Base-by-base conservation (phyloP, 2,113 vertebrate genomes). In the Scartelaos histophorus region DNA sequence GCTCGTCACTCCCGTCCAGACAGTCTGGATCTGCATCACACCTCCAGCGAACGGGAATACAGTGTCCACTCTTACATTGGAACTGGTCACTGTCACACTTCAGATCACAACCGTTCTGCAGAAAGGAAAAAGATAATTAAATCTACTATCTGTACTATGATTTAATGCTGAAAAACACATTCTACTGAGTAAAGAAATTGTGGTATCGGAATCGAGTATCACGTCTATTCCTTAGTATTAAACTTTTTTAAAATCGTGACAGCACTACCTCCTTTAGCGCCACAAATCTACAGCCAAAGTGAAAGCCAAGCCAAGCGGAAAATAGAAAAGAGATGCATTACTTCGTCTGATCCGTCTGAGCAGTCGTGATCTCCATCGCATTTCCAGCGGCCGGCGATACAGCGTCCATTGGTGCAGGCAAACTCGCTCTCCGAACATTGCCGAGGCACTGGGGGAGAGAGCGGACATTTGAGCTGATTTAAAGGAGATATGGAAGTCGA, bases 401-500 rank as follows among this genome's bases (percentile, higher is more conserved):
- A 99, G 65, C 98, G 97, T 1, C 98, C 98, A 0, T 97, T 99
- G 84, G 96, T 95, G 29, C 98, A 99, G 0, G 97, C 86, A 77
- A 98, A 99, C 90, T 98, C 97, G 0, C 98, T 99, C 93, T 99
- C 97, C 0, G 97, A 99, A 85, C 97, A 99, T 83, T 96, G 92
- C 1, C 98, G 92, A 7, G 97, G 97, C 0, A 96, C 98, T 99
- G 91, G 67, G 38, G 66, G 58, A 35, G 2, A 70, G 46, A 88
- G 7, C 29, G 66, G 49, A 49, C 46, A 7, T 35, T 47, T 84
- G 21, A 84, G 69, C 21, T 22, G 25, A 29, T 6, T 0, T 17
- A 10, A n/a, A 15, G 0, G 29, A 71, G 16, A 17, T 22, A 74
- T 1, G 17, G 51, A 60, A 16, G 56, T 10, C n/a, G 1, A 51